phyloP scores from a whole-genome alignment of 1,140 invertebrate species.

The Drosophila lowei region DNA sequence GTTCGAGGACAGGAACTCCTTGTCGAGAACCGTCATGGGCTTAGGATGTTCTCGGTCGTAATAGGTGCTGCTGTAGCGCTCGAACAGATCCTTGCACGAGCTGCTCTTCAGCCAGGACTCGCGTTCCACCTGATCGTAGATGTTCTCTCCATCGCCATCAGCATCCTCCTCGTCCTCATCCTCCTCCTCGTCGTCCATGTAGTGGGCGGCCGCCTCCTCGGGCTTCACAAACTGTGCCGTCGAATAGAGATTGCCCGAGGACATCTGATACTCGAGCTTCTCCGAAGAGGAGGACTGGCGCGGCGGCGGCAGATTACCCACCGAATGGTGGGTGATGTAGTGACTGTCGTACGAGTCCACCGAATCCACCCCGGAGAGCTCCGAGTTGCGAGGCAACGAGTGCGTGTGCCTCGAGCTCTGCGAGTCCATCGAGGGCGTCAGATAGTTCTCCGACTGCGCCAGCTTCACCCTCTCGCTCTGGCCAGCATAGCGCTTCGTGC shows the following conservation, averaged over 20 bases:
- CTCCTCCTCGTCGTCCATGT: constrained; percentile 74
- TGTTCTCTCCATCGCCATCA: constrained; percentile 75
- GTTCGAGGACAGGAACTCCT: constrained; percentile 82
- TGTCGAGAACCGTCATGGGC: constrained; percentile 78
- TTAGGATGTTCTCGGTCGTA: constrained; percentile 69
- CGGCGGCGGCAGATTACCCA: constrained; percentile 60
- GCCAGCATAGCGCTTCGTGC: constrained; percentile 61
- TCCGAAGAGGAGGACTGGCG: constrained; percentile 80
- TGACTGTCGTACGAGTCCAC: constrained; percentile 83
- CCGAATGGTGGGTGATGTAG: constrained; percentile 79
- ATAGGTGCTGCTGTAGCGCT: constrained; percentile 59
- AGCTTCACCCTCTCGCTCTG: constrained; percentile 61
- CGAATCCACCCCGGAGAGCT: constrained; percentile 80
- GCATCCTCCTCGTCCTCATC: constrained; percentile 63
- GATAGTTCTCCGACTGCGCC: constrained; percentile 75
- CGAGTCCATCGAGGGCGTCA: constrained; percentile 78
- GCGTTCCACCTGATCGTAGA: constrained; percentile 79
- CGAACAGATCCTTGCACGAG: constrained; percentile 90
- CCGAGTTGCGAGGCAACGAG: constrained; percentile 78
- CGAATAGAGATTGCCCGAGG: constrained; percentile 84
- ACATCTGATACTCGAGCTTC: constrained; percentile 84
- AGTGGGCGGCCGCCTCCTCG: constrained; percentile 69
- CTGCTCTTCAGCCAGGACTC: constrained; percentile 89
- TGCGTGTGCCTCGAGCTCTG: constrained; percentile 78
- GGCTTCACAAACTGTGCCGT: constrained; percentile 77